phyloP scores from a whole-genome alignment of 1,140 invertebrate species.

The Drosophila arawakana region DNA sequence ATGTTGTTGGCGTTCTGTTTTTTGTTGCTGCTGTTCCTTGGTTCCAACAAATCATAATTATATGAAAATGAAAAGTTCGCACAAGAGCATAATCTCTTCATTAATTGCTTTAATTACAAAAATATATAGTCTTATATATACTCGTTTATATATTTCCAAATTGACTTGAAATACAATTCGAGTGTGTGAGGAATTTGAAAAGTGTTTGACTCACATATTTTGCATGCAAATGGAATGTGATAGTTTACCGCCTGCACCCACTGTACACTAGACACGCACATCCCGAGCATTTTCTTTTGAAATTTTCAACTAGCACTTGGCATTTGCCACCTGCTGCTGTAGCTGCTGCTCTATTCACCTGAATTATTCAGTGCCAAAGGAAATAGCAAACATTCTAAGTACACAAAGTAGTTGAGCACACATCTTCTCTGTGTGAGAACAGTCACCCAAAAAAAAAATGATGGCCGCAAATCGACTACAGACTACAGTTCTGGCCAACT shows the following conservation, averaged over 20 bases:
- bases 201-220: slow-evolving; percentile 1
- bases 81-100: slow-evolving; percentile 58
- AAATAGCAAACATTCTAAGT: slow-evolving; percentile 57
- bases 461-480: slow-evolving; percentile 73
- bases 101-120: slow-evolving; percentile 60
- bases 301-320: background rate
- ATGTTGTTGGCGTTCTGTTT: background rate
- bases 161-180: slow-evolving; percentile 58
- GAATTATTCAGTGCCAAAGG: slow-evolving; percentile 59
- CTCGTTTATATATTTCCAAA: slow-evolving; percentile 45
- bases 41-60: slow-evolving; percentile 37
- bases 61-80: slow-evolving; percentile 54
- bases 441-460: slow-evolving; percentile 5
- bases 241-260: slow-evolving; percentile 49
- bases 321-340: slow-evolving; percentile 5
- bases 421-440: slow-evolving; percentile 8
- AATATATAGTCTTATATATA: slow-evolving; percentile 17
- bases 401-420: slow-evolving; percentile 14
- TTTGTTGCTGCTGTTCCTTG: slow-evolving; percentile 13
- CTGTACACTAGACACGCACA: background rate
- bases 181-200: slow-evolving; percentile 56
- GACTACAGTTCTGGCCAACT: slow-evolving; percentile 37
- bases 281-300: background rate
- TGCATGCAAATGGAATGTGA: background rate
- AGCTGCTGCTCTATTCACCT: slow-evolving; percentile 13